Conservation (phyloP, 2,888 invertebrate species). For the Prosapia bicincta region DNA sequence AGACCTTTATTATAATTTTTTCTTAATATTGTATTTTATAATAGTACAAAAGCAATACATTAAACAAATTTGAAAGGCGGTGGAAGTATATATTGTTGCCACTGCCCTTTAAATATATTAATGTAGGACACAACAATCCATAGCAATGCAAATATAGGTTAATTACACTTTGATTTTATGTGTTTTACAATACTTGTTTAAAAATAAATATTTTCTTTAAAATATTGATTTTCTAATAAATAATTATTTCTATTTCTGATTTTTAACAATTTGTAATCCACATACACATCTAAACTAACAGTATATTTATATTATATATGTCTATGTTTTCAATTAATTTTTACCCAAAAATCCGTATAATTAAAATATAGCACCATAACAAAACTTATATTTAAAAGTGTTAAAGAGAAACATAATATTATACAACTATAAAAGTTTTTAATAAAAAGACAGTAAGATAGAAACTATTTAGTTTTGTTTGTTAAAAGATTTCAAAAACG, state of each 20-base stretch:
- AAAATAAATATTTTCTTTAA: neutral
- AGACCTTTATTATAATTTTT: neutral
- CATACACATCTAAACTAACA: neutral
- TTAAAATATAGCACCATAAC: slow-evolving; percentile 21
- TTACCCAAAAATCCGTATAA: neutral
- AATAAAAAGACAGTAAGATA: too few species aligned
- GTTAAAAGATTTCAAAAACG: too few species aligned
- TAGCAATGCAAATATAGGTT: neutral
- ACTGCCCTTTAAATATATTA: neutral
- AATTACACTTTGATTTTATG: neutral
- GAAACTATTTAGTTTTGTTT: too few species aligned
- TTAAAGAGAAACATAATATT: neutral
- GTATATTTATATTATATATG: neutral
- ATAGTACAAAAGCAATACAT: neutral
- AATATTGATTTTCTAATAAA: neutral
- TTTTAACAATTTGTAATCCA: neutral
- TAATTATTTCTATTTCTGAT: neutral
- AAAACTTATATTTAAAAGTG: slow-evolving; percentile 7
- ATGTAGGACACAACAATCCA: neutral
- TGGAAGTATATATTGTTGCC: neutral
- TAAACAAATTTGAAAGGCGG: neutral
- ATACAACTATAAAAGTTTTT: neutral
- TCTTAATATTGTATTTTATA: neutral
- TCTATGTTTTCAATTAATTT: neutral
- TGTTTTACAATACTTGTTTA: neutral